Evolutionary conservation across 2,888 invertebrate genomes (phyloP).

Genomic region (Lasioglossum oenotherae): DNA sequence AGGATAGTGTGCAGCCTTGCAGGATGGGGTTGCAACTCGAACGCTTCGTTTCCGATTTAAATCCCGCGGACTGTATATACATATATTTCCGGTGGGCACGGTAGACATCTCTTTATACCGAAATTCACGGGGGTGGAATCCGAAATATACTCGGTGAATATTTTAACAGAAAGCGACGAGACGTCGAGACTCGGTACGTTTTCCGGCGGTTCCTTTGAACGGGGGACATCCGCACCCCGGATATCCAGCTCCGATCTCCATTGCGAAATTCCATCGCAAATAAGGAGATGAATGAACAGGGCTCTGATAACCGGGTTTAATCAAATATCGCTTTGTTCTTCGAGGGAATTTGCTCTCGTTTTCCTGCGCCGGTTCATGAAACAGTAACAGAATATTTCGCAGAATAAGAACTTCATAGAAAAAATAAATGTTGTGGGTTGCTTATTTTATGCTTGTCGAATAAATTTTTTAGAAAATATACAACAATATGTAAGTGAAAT

Average conservation of each 20-base stretch:
- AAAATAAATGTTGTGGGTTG: too few species aligned
- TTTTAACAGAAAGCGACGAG: constrained; percentile 2
- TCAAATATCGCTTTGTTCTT: constrained; percentile 1
- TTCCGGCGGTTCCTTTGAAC: not conserved
- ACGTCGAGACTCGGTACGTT: not conserved
- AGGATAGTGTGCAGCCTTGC: not conserved
- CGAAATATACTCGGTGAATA: constrained; percentile 8
- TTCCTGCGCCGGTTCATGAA: not conserved
- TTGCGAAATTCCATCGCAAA: not conserved
- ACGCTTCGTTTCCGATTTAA: constrained; percentile 8
- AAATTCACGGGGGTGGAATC: constrained; percentile 7
- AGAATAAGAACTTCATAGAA: too few species aligned
- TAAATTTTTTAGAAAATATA: too few species aligned
- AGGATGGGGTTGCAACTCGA: not conserved
- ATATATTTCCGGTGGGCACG: constrained; percentile 9
- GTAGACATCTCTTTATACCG: not conserved
- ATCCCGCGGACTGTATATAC: not conserved
- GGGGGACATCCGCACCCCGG: not conserved
- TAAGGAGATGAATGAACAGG: not conserved
- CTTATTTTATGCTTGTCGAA: too few species aligned
- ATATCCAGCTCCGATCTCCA: not conserved
- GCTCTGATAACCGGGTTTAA: not conserved
- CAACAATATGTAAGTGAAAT: too few species aligned
- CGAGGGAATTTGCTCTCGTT: not conserved
- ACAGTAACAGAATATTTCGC: not conserved